Evolutionary conservation across 35 echinoderm and acorn worm species (phyloP).

Genomic region (Ophiothrix spiculata): DNA sequence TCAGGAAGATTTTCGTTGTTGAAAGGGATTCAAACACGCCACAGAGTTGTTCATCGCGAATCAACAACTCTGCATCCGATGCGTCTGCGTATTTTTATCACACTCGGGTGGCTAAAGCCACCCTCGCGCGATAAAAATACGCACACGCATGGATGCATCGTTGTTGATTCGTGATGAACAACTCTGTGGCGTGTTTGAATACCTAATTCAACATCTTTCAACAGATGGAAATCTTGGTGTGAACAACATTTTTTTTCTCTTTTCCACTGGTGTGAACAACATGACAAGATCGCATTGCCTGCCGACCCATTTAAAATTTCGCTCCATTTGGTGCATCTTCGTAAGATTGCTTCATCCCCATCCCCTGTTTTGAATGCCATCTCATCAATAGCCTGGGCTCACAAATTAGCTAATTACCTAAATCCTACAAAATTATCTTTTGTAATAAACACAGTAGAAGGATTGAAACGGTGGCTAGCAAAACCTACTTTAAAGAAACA

Average conservation of each 20-base stretch:
- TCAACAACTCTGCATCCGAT: too few species aligned
- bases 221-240: background rate
- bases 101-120: slow-evolving; percentile 2
- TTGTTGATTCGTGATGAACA: too few species aligned
- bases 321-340: background rate
- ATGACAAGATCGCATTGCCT: background rate
- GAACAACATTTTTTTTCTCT: background rate
- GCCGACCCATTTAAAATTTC: background rate
- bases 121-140: slow-evolving; percentile 23
- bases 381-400: slow-evolving; percentile 3
- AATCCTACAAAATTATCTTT: slow-evolving; percentile 3
- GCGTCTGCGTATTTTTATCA: too few species aligned
- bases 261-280: background rate
- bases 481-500: too few species aligned
- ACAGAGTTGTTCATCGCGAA: too few species aligned
- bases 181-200: too few species aligned
- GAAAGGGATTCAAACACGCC: too few species aligned
- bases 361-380: background rate
- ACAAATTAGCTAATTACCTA: background rate
- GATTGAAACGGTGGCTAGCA: background rate
- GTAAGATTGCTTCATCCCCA: background rate
- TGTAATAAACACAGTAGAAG: background rate
- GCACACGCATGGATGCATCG: too few species aligned
- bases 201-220: too few species aligned
- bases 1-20: too few species aligned